Evolutionary conservation across 2,113 vertebrate species (phyloP), one percentile per base, ranked within the genome.

Genomic region (Seriola aureovittata): DNA sequence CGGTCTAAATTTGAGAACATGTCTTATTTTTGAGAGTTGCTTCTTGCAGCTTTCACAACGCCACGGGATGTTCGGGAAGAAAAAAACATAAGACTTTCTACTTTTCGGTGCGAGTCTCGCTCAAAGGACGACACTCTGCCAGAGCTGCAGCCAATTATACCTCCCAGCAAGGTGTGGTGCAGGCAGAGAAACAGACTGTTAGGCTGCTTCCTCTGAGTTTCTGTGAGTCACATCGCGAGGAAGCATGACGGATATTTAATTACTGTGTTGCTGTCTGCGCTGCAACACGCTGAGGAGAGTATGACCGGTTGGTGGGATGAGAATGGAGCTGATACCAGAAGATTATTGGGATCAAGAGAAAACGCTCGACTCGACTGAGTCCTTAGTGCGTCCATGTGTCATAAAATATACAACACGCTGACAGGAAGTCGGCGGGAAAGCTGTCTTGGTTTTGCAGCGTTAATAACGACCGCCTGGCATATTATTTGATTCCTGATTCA

Each of bases 71-170:
- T 78, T 74, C 55, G 6, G 64, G 68, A 54, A 86, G 78, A 16
- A 42, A 42, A 42, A 3, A 46, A 46, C 10, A 48, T 29, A 25
- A 11, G 36, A 83, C 50, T 80, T 73, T 75, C 50, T 70, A 34
- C 55, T 60, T 60, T 29, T 63, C n/a, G 40, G 32, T 25, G 2
- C 4, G 44, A 40, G 42, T 46, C 55, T 71, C 1, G 21, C 71
- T 84, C 77, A 78, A 65, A 82, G 65, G 36, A 13, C 29, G 4
- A 7, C 48, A 7, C 48, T 71, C 78, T 16, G 59, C 32, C 8
- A 9, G 76, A 72, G 38, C 69, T 42, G 80, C 80, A 78, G 75
- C 58, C 84, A 80, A 83, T 85, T 81, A 82, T 13, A 85, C 67
- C 75, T 85, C 75, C 67, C 74, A 71, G 89, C 29, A 54, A 77